phyloP scores from a whole-genome alignment of 2,113 vertebrate genomes.

The Mesocricetus auratus region DNA sequence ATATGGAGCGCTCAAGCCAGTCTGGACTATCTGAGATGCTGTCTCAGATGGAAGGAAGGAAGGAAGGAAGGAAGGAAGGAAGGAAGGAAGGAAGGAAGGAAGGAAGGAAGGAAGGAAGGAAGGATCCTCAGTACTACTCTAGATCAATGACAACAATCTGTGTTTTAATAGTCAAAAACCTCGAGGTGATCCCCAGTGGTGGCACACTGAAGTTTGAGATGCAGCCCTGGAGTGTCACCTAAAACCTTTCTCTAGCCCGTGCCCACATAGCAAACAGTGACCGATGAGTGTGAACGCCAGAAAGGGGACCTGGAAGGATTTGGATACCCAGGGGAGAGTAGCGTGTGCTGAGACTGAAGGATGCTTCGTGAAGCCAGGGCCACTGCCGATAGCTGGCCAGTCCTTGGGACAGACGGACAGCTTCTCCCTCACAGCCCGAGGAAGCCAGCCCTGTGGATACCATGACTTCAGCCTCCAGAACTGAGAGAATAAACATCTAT shows the following conservation, averaged over 20 bases:
- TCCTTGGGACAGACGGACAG: not conserved
- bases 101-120: not conserved
- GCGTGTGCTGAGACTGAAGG: not conserved
- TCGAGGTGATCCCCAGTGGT: not conserved
- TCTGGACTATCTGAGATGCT: not conserved
- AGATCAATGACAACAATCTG: not conserved
- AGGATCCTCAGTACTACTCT: not conserved
- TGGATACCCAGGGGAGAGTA: not conserved
- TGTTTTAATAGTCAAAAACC: not conserved
- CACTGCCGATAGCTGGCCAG: no score
- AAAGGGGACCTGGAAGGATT: not conserved
- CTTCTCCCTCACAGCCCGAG: not conserved
- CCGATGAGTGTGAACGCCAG: not conserved
- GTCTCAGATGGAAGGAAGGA: not conserved
- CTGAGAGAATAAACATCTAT: not conserved
- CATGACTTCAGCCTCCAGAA: not conserved
- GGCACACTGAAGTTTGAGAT: not conserved
- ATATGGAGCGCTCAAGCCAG: not conserved
- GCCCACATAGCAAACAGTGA: not conserved
- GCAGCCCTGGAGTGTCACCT: not conserved
- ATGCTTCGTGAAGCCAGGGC: not conserved
- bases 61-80: no score
- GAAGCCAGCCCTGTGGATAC: not conserved
- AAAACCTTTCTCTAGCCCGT: not conserved
- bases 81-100: no score